Evolutionary conservation across 2,888 invertebrate species (phyloP).

Genomic region (Amiota minor): DNA sequence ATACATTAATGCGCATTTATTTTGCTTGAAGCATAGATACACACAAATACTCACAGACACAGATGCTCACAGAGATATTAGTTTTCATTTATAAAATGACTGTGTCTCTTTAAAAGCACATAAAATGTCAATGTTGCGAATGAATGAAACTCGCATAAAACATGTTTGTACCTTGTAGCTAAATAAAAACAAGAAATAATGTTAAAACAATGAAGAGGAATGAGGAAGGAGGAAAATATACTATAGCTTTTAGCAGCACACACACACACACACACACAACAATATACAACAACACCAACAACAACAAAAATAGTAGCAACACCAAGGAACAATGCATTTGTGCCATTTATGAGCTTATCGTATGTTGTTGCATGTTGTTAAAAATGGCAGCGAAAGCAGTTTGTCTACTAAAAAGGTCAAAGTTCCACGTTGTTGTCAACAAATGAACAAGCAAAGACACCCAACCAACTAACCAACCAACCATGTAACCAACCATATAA

Average conservation of each 20-base stretch:
- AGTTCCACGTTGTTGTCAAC: constrained; percentile 46
- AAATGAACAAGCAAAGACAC: not conserved
- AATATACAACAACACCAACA: not conserved
- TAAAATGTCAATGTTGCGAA: constrained; percentile 57
- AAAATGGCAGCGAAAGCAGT: constrained; percentile 37
- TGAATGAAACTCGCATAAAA: constrained; percentile 24
- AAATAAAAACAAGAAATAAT: constrained; percentile 42
- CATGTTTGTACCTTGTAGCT: constrained; percentile 4
- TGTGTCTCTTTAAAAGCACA: constrained; percentile 47
- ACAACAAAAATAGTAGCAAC: constrained; percentile 45
- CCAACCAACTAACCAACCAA: constrained; percentile 1
- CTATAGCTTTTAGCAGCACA: not conserved
- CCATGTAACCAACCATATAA: not conserved
- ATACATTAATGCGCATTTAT: not conserved
- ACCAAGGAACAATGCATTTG: constrained; percentile 42
- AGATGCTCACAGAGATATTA: not conserved
- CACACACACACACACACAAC: not conserved
- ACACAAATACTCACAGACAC: not conserved
- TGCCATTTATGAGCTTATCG: constrained; percentile 3
- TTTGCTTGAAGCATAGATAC: not conserved
- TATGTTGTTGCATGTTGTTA: constrained; percentile 41
- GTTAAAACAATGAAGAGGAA: not conserved
- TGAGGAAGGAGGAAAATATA: not conserved
- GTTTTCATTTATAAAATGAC: constrained; percentile 11
- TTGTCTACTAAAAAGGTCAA: constrained; percentile 49